A percentile compares a stretch with the other conserved stretches of the same genome.
Evolutionary conservation across 2,113 vertebrate species (phyloP).

Genomic region (Pelmatolapia mariae): DNA sequence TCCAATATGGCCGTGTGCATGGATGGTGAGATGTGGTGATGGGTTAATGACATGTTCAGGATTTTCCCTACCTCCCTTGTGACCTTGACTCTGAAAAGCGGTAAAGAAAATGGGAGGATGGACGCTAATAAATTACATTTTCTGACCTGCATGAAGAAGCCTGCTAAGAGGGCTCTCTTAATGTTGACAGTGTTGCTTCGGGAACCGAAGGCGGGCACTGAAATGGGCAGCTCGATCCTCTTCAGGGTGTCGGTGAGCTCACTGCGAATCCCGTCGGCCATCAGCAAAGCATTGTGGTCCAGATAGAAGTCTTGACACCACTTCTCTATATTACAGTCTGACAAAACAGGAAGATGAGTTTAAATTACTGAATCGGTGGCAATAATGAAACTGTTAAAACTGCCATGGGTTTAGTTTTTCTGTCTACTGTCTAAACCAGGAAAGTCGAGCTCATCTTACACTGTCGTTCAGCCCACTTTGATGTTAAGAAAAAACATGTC

Average conservation of each 20-base stretch:
- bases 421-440: neutral
- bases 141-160: slow-evolving; percentile 88
- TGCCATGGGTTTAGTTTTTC: neutral
- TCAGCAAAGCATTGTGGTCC: slow-evolving; percentile 72
- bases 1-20: neutral
- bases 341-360: neutral
- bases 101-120: neutral
- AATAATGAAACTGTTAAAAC: neutral
- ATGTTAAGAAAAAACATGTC: neutral
- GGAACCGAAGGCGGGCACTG: slow-evolving; percentile 78
- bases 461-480: neutral
- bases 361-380: neutral
- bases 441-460: neutral
- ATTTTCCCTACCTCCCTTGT: neutral
- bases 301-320: slow-evolving; percentile 83
- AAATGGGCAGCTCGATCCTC: slow-evolving; percentile 83
- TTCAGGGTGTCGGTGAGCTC: slow-evolving; percentile 79
- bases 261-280: slow-evolving; percentile 67
- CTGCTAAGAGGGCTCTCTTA: slow-evolving; percentile 83
- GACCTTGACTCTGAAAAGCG: neutral
- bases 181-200: slow-evolving; percentile 73
- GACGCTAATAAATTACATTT: neutral
- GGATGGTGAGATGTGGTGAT: neutral
- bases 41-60: neutral
- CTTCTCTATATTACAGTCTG: slow-evolving; percentile 70